Evolutionary conservation across 2,797 vertebrate genomes (phyloP).

Genomic region (Neostethus bicornis): DNA sequence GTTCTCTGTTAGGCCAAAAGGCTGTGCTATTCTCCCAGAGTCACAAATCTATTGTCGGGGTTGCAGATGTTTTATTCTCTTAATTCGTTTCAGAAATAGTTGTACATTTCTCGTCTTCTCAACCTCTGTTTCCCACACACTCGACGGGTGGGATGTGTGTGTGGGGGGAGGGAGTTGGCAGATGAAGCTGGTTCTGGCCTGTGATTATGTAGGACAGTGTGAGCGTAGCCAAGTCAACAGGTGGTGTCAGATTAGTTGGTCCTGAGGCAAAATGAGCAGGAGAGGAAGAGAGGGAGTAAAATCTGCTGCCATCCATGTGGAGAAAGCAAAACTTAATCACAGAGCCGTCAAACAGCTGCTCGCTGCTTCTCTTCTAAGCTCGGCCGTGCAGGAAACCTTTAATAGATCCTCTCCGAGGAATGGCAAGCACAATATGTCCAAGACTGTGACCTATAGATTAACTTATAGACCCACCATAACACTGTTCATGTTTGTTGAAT

Average conservation of each 20-base stretch:
- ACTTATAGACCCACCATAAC: too few relatives aligned
- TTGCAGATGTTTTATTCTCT: conserved; percentile 21
- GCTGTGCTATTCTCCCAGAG: conserved; percentile 23
- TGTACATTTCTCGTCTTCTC: conserved; percentile 34
- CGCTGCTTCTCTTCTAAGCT: conserved; percentile 48
- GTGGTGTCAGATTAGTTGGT: conserved; percentile 74
- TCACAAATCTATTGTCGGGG: conserved; percentile 16
- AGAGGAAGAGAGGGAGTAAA: conserved; percentile 36
- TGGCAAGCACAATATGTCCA: too few relatives aligned
- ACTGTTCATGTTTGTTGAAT: too few relatives aligned
- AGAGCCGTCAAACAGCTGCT: conserved; percentile 59
- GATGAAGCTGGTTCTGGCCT: conserved; percentile 56
- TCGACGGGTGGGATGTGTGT: conserved; percentile 50
- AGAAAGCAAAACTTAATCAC: conserved; percentile 60
- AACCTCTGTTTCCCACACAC: conserved; percentile 52
- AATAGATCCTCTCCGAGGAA: conserved; percentile 27
- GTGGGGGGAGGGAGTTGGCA: conserved; percentile 27
- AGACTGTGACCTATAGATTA: too few relatives aligned
- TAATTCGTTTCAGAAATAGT: conserved; percentile 29
- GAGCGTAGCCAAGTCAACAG: conserved; percentile 72
- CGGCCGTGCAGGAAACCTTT: conserved; percentile 25
- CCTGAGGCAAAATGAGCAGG: conserved; percentile 57
- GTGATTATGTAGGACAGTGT: conserved; percentile 56
- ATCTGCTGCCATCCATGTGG: conserved; percentile 36
- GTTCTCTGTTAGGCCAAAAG: conserved; percentile 10